A percentile compares a stretch with the other conserved stretches of the same genome.
phyloP scores from a whole-genome alignment of 1,140 invertebrate genomes.

The Dinoponera quadriceps region DNA sequence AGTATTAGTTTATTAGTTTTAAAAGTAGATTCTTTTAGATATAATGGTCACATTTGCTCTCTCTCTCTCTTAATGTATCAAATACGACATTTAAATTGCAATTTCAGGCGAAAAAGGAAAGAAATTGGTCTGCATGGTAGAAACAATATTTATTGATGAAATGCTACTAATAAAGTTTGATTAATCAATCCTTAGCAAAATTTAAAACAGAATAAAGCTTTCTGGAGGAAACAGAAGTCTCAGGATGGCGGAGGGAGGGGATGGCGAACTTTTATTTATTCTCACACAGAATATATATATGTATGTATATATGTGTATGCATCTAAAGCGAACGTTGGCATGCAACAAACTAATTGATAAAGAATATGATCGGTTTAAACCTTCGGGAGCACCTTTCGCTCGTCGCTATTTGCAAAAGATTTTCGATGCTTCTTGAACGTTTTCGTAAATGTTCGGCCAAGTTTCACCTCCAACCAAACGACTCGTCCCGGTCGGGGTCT shows the following conservation, averaged over 20 bases:
- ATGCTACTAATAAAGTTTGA: constrained; percentile 15
- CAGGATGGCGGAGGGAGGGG: constrained; percentile 51
- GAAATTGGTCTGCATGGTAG: neutral
- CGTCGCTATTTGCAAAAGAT: constrained; percentile 78
- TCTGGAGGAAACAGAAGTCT: constrained; percentile 31
- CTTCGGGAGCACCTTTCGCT: constrained; percentile 77
- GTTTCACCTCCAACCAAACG: constrained; percentile 78
- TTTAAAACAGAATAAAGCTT: constrained; percentile 20
- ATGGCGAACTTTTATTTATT: constrained; percentile 54
- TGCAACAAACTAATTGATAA: constrained; percentile 81
- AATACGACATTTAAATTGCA: too few species aligned
- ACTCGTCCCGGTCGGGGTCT: constrained; percentile 76
- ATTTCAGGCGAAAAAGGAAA: neutral
- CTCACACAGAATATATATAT: constrained; percentile 28
- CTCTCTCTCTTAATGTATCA: too few species aligned
- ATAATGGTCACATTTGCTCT: too few species aligned
- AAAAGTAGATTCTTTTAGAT: too few species aligned
- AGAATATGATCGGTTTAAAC: constrained; percentile 84
- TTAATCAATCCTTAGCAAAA: constrained; percentile 23
- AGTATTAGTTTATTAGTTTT: too few species aligned
- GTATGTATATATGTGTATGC: neutral
- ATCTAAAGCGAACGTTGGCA: constrained; percentile 57
- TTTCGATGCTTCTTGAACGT: constrained; percentile 78
- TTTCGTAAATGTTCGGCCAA: constrained; percentile 77
- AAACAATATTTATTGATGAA: constrained; percentile 45